Conservation (phyloP, 2,797 vertebrate genomes). For the Sylvilagus floridanus region DNA sequence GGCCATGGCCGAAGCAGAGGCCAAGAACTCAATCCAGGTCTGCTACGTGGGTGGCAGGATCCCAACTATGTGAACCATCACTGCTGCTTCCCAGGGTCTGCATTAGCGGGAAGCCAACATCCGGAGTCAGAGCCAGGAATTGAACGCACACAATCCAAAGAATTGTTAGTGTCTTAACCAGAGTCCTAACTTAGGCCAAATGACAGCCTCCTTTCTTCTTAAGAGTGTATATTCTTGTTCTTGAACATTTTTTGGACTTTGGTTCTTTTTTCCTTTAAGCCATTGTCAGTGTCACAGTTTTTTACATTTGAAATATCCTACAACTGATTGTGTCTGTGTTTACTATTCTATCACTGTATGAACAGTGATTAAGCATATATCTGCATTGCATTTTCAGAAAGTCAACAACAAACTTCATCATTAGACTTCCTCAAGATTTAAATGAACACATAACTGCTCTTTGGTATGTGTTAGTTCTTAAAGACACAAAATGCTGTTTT, state of each 20-base stretch:
- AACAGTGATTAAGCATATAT: neutral
- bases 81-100: no score
- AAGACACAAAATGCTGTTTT: conserved; percentile 35
- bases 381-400: neutral
- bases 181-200: no score
- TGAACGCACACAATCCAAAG: no score
- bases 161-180: no score
- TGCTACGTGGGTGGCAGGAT: no score
- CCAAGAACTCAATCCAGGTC: no score
- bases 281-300: neutral
- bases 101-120: no score
- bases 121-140: no score
- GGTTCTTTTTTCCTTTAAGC: conserved; percentile 32
- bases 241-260: conserved; percentile 28
- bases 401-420: neutral
- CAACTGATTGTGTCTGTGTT: neutral
- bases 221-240: neutral
- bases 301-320: neutral
- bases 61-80: no score
- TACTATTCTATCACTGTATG: neutral
- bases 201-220: neutral
- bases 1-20: no score
- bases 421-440: conserved; percentile 25
- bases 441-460: neutral
- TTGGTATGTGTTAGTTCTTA: neutral